Evolutionary conservation across 2,888 invertebrate genomes (phyloP).

Genomic region (Coelogynopora nodosa): DNA sequence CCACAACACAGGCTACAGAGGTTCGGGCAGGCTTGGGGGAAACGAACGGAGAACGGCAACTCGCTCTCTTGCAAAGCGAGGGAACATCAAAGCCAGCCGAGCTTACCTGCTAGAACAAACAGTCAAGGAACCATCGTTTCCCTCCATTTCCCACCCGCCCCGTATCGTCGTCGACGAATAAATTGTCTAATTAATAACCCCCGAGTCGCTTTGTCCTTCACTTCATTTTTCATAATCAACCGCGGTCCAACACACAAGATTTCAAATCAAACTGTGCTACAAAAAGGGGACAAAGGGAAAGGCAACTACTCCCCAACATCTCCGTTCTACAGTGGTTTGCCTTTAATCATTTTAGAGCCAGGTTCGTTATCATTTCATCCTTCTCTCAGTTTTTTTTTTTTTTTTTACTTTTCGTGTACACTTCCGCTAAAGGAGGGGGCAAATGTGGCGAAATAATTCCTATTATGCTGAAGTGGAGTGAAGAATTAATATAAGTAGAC

Average conservation of each 20-base stretch:
- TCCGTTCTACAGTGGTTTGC: background rate
- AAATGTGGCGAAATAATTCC: too few relatives aligned
- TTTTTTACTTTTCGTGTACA: too few relatives aligned
- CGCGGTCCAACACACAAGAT: background rate
- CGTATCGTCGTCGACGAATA: background rate
- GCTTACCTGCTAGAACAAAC: background rate
- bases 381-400: too few relatives aligned
- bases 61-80: background rate
- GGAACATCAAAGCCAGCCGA: background rate
- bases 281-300: background rate
- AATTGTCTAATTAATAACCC: background rate
- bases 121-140: background rate
- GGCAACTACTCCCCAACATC: background rate
- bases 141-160: background rate
- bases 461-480: too few relatives aligned
- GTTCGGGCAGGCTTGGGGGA: too few relatives aligned
- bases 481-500: too few relatives aligned
- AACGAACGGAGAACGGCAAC: background rate
- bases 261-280: background rate
- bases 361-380: too few relatives aligned
- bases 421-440: too few relatives aligned
- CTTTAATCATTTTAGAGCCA: background rate
- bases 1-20: too few relatives aligned
- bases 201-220: background rate
- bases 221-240: background rate